Evolutionary conservation across 2,888 invertebrate species (phyloP).

Genomic region (Xestia ashworthii): DNA sequence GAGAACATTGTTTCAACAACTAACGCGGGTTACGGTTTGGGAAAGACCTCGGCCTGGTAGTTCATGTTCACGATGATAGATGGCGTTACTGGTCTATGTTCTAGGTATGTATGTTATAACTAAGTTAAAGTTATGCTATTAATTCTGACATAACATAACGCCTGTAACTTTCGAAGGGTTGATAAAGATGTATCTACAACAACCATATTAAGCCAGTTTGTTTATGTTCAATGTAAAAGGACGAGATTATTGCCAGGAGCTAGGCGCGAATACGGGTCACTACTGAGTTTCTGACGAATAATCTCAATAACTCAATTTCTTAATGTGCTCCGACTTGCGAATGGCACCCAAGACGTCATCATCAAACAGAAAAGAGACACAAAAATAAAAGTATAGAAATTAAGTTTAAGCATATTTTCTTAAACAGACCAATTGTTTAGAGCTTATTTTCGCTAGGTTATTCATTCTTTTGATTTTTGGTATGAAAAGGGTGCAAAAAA

Average conservation of each 20-base stretch:
- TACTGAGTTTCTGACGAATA: too few species aligned
- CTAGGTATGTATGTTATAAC: neutral
- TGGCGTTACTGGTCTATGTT: slow-evolving; percentile 41
- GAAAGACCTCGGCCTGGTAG: slow-evolving; percentile 6
- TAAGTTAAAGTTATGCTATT: neutral
- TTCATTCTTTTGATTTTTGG: too few species aligned
- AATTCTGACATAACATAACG: neutral
- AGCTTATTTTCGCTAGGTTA: too few species aligned
- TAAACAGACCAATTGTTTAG: too few species aligned
- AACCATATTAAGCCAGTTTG: neutral
- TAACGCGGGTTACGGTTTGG: neutral
- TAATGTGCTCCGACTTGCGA: too few species aligned
- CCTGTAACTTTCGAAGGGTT: neutral
- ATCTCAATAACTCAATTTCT: too few species aligned
- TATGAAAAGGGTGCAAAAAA: too few species aligned
- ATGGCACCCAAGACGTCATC: too few species aligned
- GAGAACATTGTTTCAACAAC: slow-evolving; percentile 12
- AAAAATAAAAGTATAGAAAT: too few species aligned
- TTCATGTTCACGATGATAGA: slow-evolving; percentile 36
- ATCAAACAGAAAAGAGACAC: too few species aligned
- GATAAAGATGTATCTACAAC: neutral
- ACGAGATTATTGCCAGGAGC: neutral
- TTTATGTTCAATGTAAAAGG: neutral
- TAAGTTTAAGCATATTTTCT: too few species aligned
- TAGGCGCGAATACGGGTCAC: neutral